phyloP scores from a whole-genome alignment of 2,888 invertebrate genomes.

The Arctia plantaginis region DNA sequence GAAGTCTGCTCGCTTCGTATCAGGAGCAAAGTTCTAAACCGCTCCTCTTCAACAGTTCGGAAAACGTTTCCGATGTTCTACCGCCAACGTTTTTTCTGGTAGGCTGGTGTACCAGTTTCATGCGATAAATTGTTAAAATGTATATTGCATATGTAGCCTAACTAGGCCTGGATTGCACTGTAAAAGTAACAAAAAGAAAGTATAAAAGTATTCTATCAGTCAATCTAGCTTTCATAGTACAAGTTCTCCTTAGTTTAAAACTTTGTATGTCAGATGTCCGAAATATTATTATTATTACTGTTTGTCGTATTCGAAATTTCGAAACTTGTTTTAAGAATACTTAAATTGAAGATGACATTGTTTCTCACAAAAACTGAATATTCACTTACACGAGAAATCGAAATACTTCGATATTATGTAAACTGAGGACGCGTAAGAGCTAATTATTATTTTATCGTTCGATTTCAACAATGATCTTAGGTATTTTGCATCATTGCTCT shows the following conservation, averaged over 20 bases:
- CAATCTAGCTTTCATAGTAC: no score
- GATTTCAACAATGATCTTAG: not conserved
- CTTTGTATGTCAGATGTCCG: no score
- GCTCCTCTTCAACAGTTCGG: constrained; percentile 60
- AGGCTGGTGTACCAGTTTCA: constrained; percentile 21
- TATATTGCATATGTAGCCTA: not conserved
- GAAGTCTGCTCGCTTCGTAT: constrained; percentile 44
- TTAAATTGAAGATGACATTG: no score
- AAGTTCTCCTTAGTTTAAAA: no score
- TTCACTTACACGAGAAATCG: no score
- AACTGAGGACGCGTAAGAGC: not conserved
- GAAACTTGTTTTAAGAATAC: not conserved
- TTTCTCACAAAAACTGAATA: no score
- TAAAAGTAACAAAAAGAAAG: no score
- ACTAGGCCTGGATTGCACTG: not conserved
- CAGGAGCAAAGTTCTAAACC: constrained; percentile 70
- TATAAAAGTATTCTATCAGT: no score
- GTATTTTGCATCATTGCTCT: no score
- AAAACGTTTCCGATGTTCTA: constrained; percentile 75
- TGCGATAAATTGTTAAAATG: not conserved
- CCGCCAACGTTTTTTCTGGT: constrained; percentile 59
- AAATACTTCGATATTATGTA: not conserved
- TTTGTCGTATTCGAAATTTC: no score
- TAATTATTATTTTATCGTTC: not conserved
- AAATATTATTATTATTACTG: no score